Evolutionary conservation across 2,113 vertebrate genomes (phyloP), one percentile per base, ranked within the genome.

Genomic region (Peromyscus maniculatus): DNA sequence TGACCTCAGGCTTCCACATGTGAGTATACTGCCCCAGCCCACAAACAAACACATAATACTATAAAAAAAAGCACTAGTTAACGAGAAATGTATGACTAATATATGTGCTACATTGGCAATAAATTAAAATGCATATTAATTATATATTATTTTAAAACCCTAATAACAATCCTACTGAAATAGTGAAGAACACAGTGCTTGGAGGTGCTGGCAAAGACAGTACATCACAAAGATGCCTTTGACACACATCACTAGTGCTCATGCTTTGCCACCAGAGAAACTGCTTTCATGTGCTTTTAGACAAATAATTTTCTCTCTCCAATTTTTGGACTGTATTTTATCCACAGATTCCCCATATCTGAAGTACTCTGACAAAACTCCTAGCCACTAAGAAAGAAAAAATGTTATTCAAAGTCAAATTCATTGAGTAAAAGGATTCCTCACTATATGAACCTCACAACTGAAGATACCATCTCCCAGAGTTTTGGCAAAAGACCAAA

Each of bases 351-450:
- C 72, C 26, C 66, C 80, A 62, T 9, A n/a, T 52, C 13, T 72
- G 19, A 80, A 82, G 71, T 43, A 91, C 55, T 79, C 3, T 59
- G 31, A 36, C 24, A 80, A 83, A 82, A 49, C 49, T 64, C 71
- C 86, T 64, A 75, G 84, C 15, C 46, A 64, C 7, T 87, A 72
- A 91, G 67, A 74, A 90, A 83, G 22, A 92, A 84, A 94, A 91
- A 71, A 83, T 43, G 21, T 87, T 77, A 59, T 4, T 17, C 55
- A 87, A 66, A 52, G 67, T 83, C 69, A 91, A 78, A 84, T 26
- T 86, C 67, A 66, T 69, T 57, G 28, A 89, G 55, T 9, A 46
- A 66, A 92, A 69, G 28, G 55, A 24, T 17, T 26, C 5, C 52
- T 84, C n/a, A 69, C 59, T 72, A 43, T 71, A 55, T 62, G 87